Percentiles rank a stretch among this genome's conserved stretches.
These are phyloP conservation scores for Catonia carolina DNA, from an alignment of 2,888 invertebrate genomes.

Conservation along the genomic window DNA sequence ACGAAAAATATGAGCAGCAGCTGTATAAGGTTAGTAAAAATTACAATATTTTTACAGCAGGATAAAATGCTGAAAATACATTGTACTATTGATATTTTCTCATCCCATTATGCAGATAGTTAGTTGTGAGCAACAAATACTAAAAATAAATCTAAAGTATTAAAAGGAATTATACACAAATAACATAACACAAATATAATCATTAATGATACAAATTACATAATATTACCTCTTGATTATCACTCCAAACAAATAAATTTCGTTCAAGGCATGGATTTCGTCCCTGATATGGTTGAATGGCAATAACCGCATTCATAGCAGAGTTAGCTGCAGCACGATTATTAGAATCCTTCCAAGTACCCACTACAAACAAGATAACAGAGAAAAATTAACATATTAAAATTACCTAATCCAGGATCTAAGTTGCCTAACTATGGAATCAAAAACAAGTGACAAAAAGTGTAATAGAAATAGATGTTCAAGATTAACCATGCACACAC, in stretches of 20 bases:
- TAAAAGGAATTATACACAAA: too few relatives aligned
- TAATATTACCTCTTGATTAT: conserved; percentile 16
- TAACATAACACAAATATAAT: too few relatives aligned
- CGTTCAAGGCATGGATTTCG: conserved; percentile 75
- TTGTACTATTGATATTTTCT: too few relatives aligned
- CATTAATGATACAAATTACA: too few relatives aligned
- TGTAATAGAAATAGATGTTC: neutral
- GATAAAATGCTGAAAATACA: too few relatives aligned
- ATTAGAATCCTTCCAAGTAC: conserved; percentile 22
- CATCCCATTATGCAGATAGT: too few relatives aligned
- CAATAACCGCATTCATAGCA: conserved; percentile 11
- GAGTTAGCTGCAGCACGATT: conserved; percentile 14
- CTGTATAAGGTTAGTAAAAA: too few relatives aligned
- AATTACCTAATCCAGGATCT: neutral
- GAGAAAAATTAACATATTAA: neutral
- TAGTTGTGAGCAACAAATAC: too few relatives aligned
- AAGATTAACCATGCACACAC: too few relatives aligned
- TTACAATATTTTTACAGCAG: too few relatives aligned
- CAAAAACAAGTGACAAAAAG: neutral
- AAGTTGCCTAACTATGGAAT: neutral
- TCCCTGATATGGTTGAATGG: conserved; percentile 73
- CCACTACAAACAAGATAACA: conserved; percentile 2
- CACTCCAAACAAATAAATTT: conserved; percentile 49
- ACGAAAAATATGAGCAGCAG: too few relatives aligned
- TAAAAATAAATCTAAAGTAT: too few relatives aligned